Percentiles rank a stretch among this genome's conserved stretches.
phyloP scores from a whole-genome alignment of 2,888 invertebrate species.

The Rhagophthalmus giganteus region DNA sequence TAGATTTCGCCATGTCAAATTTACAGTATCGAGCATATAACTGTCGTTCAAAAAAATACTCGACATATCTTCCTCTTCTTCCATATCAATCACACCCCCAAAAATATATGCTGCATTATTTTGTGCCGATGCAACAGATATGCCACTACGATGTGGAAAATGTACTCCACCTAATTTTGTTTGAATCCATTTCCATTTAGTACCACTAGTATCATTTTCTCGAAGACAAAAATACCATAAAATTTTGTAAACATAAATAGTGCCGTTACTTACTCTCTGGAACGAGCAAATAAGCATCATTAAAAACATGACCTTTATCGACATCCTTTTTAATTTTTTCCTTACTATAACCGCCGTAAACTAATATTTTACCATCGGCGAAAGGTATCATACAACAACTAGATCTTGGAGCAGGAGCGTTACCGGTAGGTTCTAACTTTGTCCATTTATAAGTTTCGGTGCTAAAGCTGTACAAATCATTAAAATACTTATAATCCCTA shows the following conservation, averaged over 20 bases:
- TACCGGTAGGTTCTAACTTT: slow-evolving; percentile 68
- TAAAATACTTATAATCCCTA: slow-evolving; percentile 84
- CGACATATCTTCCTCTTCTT: slow-evolving; percentile 70
- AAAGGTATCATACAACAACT: slow-evolving; percentile 75
- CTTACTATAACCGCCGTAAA: slow-evolving; percentile 80
- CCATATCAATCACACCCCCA: slow-evolving; percentile 84
- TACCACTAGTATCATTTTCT: slow-evolving; percentile 64
- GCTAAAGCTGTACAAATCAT: slow-evolving; percentile 82
- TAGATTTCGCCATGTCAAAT: slow-evolving; percentile 73
- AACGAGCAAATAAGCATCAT: slow-evolving; percentile 69
- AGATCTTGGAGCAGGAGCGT: slow-evolving; percentile 75
- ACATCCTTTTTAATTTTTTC: slow-evolving; percentile 73
- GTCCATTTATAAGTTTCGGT: slow-evolving; percentile 79
- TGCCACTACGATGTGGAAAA: slow-evolving; percentile 70
- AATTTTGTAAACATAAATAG: slow-evolving; percentile 30
- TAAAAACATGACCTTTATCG: slow-evolving; percentile 71
- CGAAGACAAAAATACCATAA: neutral
- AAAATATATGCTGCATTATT: slow-evolving; percentile 76
- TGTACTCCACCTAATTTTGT: slow-evolving; percentile 68
- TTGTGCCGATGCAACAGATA: slow-evolving; percentile 65
- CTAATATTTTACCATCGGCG: slow-evolving; percentile 65
- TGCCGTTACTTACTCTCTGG: slow-evolving; percentile 67
- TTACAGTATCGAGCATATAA: slow-evolving; percentile 73
- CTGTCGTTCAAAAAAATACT: slow-evolving; percentile 84
- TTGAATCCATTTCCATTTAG: slow-evolving; percentile 72